Conservation (phyloP, 2,797 vertebrate species). For the Thamnophis elegans region DNA sequence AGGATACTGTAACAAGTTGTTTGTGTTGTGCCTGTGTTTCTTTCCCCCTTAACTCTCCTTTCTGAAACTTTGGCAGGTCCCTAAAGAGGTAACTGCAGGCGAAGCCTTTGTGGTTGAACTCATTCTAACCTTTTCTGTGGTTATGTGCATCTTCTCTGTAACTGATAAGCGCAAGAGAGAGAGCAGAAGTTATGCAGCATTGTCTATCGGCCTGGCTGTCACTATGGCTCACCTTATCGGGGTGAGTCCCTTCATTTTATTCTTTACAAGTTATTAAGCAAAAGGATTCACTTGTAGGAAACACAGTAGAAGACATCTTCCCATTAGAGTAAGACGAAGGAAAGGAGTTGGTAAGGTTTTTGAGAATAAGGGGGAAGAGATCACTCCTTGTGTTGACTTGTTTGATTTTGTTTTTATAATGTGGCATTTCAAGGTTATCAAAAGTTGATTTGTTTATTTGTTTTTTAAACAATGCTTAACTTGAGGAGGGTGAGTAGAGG, state of each 20-base stretch:
- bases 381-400: not conserved
- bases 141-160: conserved; percentile 10
- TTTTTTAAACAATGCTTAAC: not conserved
- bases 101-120: not conserved
- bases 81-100: not conserved
- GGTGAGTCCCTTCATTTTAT: not conserved
- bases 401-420: not conserved
- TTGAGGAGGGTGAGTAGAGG: not conserved
- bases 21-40: not conserved
- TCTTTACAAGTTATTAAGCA: not conserved
- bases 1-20: not conserved
- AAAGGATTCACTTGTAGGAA: not conserved
- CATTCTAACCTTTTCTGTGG: not conserved
- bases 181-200: not conserved
- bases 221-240: not conserved
- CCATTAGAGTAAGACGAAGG: not conserved
- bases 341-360: not conserved
- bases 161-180: not conserved
- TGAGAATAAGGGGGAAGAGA: not conserved
- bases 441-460: not conserved
- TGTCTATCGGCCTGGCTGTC: conserved; percentile 7
- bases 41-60: not conserved
- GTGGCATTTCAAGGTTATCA: not conserved
- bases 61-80: not conserved
- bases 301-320: not conserved